phyloP scores from a whole-genome alignment of 1,140 invertebrate genomes.

The Sitobion miscanthi region DNA sequence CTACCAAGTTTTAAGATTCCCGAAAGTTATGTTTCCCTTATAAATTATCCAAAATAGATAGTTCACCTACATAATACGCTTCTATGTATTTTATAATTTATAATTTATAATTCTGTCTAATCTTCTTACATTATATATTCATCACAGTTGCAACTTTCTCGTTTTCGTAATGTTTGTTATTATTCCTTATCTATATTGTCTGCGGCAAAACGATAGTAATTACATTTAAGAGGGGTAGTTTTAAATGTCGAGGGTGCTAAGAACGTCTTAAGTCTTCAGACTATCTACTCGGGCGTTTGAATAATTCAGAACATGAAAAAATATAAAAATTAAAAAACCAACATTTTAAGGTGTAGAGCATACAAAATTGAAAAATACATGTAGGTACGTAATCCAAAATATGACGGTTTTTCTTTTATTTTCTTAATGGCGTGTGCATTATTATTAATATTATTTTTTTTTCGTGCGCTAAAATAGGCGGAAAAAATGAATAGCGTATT shows the following conservation, averaged over 20 bases:
- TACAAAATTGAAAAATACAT: neutral
- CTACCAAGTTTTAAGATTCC: neutral
- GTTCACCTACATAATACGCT: neutral
- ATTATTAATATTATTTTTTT: neutral
- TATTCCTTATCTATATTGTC: neutral
- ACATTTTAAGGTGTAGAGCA: neutral
- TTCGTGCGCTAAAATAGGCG: neutral
- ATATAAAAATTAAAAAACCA: neutral
- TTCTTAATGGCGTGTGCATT: neutral
- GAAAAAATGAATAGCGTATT: neutral
- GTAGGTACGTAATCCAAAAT: neutral
- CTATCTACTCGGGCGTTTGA: neutral
- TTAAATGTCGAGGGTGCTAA: neutral
- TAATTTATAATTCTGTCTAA: conserved; percentile 7
- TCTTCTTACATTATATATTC: neutral
- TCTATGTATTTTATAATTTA: neutral
- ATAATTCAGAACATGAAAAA: neutral
- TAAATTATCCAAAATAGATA: neutral
- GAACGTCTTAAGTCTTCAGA: neutral
- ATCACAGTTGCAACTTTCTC: neutral
- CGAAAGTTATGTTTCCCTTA: neutral
- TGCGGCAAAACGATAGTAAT: neutral
- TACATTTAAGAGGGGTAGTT: neutral
- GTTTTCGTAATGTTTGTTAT: neutral
- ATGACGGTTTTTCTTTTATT: neutral